Base-by-base conservation (phyloP, 1,140 invertebrate genomes). In the Melipona quadrifasciata region DNA sequence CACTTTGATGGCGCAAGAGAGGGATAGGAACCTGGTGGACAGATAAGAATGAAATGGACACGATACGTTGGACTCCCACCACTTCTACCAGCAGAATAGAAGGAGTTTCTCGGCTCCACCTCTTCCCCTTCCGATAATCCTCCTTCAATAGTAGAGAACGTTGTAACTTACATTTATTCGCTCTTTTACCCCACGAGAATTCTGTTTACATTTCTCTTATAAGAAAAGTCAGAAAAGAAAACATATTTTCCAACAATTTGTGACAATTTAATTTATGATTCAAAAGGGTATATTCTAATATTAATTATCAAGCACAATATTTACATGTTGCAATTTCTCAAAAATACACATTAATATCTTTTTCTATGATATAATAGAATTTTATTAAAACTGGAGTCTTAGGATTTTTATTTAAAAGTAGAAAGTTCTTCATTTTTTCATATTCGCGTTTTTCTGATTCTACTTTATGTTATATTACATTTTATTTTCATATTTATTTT, bases 51-150 rank as follows among this genome's bases (percentile, higher is more conserved):
- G 80, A 78, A 88, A 34, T 61, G 64, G 85, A 67, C 64, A 68
- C 53, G 87, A 89, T 88, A 88, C 87, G 84, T 77, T 72, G 65
- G n/a, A 5, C 34, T 64, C 88, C 88, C 88, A 80, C 88, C 39
- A 88, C 27, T 31, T 79, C 10, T 34, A 39, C 16, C 70, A 76
- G 53, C 31, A 68, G 75, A 75, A 57, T 53, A 67, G 87, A 87
- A 76, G 68, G 70, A 73, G 70, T 82, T 71, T 61, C 61, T 79
- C 64, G 79, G 76, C 84, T 89, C 88, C 88, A 86, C 88, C 88
- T 80, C 76, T 83, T 88, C 85, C 71, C 79, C 84, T 82, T 78
- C 81, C 81, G 75, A 83, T 51, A 57, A 31, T 64, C 34, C 39
- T 61, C 82, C 68, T 55, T 67, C 77, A 47, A 65, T 39, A 55